phyloP scores from a whole-genome alignment of 2,888 invertebrate species.

The Encarsia formosa region DNA sequence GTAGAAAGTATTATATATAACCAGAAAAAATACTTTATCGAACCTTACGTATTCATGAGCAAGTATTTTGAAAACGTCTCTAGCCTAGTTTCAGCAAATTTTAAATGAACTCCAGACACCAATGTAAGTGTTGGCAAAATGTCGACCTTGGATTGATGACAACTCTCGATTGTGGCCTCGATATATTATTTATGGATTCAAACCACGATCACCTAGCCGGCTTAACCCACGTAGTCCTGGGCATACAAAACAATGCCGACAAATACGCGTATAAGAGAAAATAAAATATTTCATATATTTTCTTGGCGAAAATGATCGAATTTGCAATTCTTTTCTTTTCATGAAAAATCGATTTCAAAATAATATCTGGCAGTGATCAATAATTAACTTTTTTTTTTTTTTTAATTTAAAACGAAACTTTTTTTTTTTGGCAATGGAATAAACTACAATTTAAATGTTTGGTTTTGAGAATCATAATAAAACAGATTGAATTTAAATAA shows the following conservation, averaged over 20 bases:
- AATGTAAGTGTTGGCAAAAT: slow-evolving; percentile 21
- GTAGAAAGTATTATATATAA: no score
- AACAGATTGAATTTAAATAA: no score
- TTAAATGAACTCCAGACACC: not conserved
- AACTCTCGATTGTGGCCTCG: slow-evolving; percentile 43
- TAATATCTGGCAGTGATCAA: no score
- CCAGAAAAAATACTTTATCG: no score
- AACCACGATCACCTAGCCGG: slow-evolving; percentile 21
- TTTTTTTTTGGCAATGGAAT: no score
- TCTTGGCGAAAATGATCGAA: not conserved
- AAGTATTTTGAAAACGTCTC: no score
- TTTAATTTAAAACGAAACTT: no score
- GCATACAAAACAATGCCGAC: slow-evolving; percentile 36
- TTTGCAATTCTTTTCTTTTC: not conserved
- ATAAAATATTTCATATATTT: not conserved
- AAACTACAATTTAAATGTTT: no score
- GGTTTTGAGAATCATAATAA: no score
- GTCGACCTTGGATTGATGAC: slow-evolving; percentile 19
- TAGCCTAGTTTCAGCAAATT: not conserved
- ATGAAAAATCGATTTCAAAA: no score
- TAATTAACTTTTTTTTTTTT: no score
- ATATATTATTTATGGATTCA: slow-evolving; percentile 44
- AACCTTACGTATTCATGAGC: no score
- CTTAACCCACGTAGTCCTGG: slow-evolving; percentile 30
- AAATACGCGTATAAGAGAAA: not conserved